Evolutionary conservation across 2,888 invertebrate genomes (phyloP).

Genomic region (Xiphydria camelus): DNA sequence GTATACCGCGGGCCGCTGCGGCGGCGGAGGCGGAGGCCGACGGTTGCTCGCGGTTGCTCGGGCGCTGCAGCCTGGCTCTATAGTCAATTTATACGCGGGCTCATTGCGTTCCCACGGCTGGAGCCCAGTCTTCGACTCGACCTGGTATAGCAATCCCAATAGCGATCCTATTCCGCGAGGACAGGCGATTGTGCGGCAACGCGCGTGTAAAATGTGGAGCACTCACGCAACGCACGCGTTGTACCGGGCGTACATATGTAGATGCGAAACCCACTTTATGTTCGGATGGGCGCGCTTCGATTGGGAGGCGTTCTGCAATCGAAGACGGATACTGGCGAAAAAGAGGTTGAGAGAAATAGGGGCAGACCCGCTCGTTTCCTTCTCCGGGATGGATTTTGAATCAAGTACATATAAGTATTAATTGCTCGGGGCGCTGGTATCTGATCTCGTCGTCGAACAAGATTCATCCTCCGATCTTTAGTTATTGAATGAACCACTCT

Average conservation of each 20-base stretch:
- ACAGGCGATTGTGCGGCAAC: constrained; percentile 10
- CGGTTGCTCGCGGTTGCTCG: constrained; percentile 19
- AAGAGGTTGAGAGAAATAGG: too few species aligned
- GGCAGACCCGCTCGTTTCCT: too few species aligned
- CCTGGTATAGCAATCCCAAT: constrained; percentile 13
- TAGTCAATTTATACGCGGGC: constrained; percentile 51
- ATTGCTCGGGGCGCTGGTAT: too few species aligned
- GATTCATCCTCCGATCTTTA: too few species aligned
- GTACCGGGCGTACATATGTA: constrained; percentile 2
- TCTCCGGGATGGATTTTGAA: too few species aligned
- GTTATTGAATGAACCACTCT: too few species aligned
- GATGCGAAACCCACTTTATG: too few species aligned
- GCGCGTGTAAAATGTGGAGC: constrained; percentile 36
- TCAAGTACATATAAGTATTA: too few species aligned
- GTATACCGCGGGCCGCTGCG: constrained; percentile 3
- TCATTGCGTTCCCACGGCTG: constrained; percentile 54
- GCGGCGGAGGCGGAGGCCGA: not conserved
- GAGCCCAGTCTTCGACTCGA: constrained; percentile 29
- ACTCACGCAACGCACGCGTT: constrained; percentile 4
- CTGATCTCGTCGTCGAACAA: too few species aligned
- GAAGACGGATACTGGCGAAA: too few species aligned
- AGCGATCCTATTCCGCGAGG: constrained; percentile 5
- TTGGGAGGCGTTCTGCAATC: too few species aligned
- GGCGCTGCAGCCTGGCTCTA: constrained; percentile 27
- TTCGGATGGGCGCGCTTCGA: too few species aligned